Conservation (phyloP, 2,113 vertebrate genomes). For the Rhabdomys dilectus region DNA sequence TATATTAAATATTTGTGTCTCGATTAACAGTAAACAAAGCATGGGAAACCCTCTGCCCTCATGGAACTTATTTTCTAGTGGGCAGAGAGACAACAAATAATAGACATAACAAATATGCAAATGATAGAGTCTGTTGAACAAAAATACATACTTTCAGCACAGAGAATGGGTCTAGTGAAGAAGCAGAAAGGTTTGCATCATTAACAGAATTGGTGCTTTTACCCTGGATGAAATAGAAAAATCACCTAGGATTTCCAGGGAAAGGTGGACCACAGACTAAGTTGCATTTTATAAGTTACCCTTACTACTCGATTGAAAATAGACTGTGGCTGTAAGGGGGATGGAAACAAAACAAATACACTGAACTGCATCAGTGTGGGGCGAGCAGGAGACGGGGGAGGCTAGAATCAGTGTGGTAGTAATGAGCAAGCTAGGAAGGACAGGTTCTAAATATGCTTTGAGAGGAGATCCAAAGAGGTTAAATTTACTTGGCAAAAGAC, state of each 20-base stretch:
- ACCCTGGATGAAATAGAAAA: constrained; percentile 2
- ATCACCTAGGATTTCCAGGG: background rate
- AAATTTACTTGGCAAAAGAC: background rate
- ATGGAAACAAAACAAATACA: constrained; percentile 9
- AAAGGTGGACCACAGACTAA: background rate
- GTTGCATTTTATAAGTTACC: constrained; percentile 14
- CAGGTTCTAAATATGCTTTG: background rate
- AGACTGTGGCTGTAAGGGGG: background rate
- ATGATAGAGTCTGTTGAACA: background rate
- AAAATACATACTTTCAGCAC: background rate
- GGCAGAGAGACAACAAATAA: background rate
- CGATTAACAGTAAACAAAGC: constrained; percentile 3
- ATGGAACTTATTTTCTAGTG: background rate
- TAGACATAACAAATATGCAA: background rate
- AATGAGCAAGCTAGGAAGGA: background rate
- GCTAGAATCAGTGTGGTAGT: background rate
- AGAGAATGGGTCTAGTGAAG: background rate
- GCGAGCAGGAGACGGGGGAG: background rate
- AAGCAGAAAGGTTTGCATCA: background rate
- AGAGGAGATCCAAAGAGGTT: background rate
- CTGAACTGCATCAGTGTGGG: background rate
- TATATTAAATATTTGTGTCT: constrained; percentile 34
- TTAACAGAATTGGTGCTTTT: constrained; percentile 25
- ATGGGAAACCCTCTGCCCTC: background rate
- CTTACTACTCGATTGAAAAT: background rate